Evolutionary conservation across 92 coral and sea anemone genomes (phyloP), one percentile per base, ranked within the genome.

Genomic region (Metridium senile): DNA sequence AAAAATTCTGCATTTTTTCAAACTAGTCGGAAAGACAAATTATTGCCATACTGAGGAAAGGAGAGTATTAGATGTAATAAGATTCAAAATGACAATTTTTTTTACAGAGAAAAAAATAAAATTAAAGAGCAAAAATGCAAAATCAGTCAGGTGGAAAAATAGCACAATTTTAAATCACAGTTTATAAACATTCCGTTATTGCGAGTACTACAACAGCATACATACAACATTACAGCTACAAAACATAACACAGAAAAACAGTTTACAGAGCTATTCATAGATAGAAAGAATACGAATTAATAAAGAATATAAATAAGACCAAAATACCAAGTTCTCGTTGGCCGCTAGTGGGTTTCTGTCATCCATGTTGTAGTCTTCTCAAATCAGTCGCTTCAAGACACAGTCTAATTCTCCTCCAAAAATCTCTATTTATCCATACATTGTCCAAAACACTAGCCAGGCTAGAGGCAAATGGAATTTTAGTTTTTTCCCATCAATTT

Each of bases 241-340:
- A 32, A 10, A 18, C 69, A 28, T 8, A 17, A 16, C 29, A 30
- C 0, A 63, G 0, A 28, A 21, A 1, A 63, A 8, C 11, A 63
- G 17, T 54, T 54, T 54, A 63, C 19, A 63, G n/a, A 31, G n/a
- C 39, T 1, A 63, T 7, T 11, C 69, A 63, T 16, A 31, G 7
- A 28, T 13, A 28, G 16, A 16, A 63, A n/a, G 39, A 28, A 7
- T 16, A 68, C 1, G 21, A 18, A 54, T 51, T 21, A 26, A 35
- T 33, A 76, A 68, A 52, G 20, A 68, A 54, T 11, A 26, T 4
- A 46, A 58, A 84, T 27, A 45, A 31, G 33, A 56, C 62, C 70
- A 85, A 91, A 85, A 91, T 91, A 91, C 97, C 97, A 91, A 68
- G 86, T 85, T 88, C 66, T 91, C 97, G 91, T 91, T 85, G 27